Base-by-base conservation (phyloP, 2,113 vertebrate genomes). In the Ophiodon elongatus region DNA sequence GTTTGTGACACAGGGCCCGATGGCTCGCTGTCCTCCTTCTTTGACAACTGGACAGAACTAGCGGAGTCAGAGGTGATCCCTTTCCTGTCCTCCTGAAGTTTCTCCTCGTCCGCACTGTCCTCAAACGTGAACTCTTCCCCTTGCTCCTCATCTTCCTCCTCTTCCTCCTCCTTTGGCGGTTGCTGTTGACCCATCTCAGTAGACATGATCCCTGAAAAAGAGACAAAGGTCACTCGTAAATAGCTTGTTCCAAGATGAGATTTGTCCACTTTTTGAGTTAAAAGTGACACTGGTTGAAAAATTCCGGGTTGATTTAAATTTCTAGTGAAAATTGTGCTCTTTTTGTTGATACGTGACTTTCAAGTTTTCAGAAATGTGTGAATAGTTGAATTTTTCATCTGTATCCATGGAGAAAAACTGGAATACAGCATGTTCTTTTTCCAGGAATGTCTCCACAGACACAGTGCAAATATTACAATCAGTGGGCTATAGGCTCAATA, bases 101-200 rank as follows among this genome's bases (percentile, higher is more conserved):
- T 85, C 54, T 88, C 87, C 43, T 94, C 94, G 8, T 92, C 90
- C 0, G 67, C 8, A 35, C 87, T 92, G 85, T 94, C 93, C 0
- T 93, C 93, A 82, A 93, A 94, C 19, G 76, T 69, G 82, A 93
- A 91, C 73, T 45, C 85, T 69, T 95, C 89, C 37, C 90, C 90
- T 52, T 93, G 86, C 73, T 94, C 94, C 50, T 95, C 93, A 4
- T 95, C 92, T 7, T 92, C 90, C 11, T 95, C 92, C 76, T 93
- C 89, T 29, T 85, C 90, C 4, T 91, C 88, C 15, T 93, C 88
- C 73, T 91, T 92, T 7, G 79, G 62, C 1, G 84, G 90, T 31
- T 82, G 92, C 67, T 86, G 47, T 35, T 54, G 90, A 76, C 92
- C 70, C 56, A 76, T 79, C 86, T 76, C 39, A 39, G 86, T 84